These are phyloP conservation scores for Delichon dasypus DNA, from an alignment of 2,797 vertebrate genomes.

Conservation along the genomic window DNA sequence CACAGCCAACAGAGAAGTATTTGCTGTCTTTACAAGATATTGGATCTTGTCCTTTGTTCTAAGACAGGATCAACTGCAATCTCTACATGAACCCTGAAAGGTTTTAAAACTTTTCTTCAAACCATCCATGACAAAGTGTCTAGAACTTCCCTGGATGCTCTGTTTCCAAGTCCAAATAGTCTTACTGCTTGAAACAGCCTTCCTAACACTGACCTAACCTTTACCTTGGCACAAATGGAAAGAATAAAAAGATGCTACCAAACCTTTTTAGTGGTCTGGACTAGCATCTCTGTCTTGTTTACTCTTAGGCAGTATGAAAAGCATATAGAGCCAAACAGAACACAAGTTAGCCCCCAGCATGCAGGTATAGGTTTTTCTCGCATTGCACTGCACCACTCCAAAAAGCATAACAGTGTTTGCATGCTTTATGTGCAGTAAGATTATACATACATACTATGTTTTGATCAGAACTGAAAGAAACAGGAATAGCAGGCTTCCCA, in stretches of 20 bases:
- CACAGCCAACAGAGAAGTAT: background rate
- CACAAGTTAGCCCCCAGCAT: background rate
- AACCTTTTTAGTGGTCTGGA: background rate
- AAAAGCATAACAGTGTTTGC: background rate
- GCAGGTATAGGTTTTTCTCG: background rate
- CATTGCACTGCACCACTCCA: background rate
- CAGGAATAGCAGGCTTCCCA: background rate
- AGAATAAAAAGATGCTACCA: background rate
- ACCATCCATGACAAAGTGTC: background rate
- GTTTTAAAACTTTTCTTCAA: background rate
- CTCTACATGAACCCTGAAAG: background rate
- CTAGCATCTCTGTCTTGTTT: background rate
- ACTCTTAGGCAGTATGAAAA: background rate
- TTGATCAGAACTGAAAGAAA: conserved; percentile 30
- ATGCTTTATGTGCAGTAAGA: background rate
- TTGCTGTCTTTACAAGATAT: background rate
- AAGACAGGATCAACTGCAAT: background rate
- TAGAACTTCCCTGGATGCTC: background rate
- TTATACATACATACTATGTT: background rate
- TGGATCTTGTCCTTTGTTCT: background rate
- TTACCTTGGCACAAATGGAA: background rate
- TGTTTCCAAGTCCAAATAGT: background rate
- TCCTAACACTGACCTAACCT: background rate
- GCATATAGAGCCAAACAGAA: background rate
- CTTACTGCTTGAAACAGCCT: background rate